A percentile compares a stretch with the other conserved stretches of the same genome.
These are phyloP conservation scores for Epinotia bilunana DNA, from an alignment of 2,888 invertebrate genomes.

Conservation along the genomic window DNA sequence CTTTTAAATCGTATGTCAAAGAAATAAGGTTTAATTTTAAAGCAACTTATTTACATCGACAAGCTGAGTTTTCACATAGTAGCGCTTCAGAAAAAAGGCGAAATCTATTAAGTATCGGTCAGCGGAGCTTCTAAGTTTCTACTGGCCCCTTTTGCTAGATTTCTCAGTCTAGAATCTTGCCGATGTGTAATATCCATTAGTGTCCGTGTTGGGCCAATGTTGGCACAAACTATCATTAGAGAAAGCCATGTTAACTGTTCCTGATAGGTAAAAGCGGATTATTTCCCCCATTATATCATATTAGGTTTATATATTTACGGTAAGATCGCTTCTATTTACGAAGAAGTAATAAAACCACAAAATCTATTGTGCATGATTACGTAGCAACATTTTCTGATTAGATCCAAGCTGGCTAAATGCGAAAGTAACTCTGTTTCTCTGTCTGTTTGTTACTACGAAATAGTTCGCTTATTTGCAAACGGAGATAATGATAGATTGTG, in stretches of 20 bases:
- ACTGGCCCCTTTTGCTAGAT: slow-evolving; percentile 35
- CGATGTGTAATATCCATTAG: slow-evolving; percentile 49
- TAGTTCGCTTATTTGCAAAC: too few relatives aligned
- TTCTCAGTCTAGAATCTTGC: slow-evolving; percentile 54
- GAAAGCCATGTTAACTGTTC: slow-evolving; percentile 31
- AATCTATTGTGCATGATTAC: background rate
- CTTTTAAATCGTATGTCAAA: background rate
- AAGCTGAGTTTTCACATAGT: slow-evolving; percentile 25
- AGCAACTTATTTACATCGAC: background rate
- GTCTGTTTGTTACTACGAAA: too few relatives aligned
- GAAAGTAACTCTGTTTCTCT: too few relatives aligned
- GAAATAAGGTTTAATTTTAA: background rate
- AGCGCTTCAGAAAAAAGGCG: slow-evolving; percentile 41
- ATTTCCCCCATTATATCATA: slow-evolving; percentile 1
- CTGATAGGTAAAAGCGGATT: slow-evolving; percentile 23
- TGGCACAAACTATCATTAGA: slow-evolving; percentile 42
- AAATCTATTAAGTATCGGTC: slow-evolving; percentile 39
- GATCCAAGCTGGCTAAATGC: too few relatives aligned
- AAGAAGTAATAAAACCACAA: background rate
- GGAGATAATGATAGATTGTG: too few relatives aligned
- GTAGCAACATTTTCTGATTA: too few relatives aligned
- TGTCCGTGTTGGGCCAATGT: slow-evolving; percentile 46
- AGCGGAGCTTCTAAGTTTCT: slow-evolving; percentile 32
- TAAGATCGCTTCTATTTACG: slow-evolving; percentile 1
- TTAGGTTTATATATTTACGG: background rate